Evolutionary conservation across 2,113 vertebrate genomes (phyloP), one percentile per base, ranked within the genome.

Genomic region (Sylvietta virens): DNA sequence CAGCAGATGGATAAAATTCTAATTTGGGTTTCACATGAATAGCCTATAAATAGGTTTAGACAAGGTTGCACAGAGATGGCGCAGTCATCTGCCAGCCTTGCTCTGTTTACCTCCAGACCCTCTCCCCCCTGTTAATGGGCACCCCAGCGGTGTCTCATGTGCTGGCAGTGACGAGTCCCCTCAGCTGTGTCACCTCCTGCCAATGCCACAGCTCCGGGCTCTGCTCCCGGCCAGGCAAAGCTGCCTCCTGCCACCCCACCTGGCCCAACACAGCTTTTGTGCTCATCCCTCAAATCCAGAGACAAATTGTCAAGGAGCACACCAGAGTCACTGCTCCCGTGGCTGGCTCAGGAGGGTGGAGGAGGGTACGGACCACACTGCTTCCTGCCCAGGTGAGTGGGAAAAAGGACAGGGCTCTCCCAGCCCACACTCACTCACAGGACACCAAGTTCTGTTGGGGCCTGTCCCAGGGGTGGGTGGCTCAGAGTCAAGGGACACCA

Each of bases 1-100:
- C 48, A 94, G 82, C 96, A 97, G 96, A 97, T 97, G 95, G 95
- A 47, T 93, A 47, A 84, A 90, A 81, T 95, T 95, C 94, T 95
- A 97, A 97, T 94, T 94, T 86, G 79, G 90, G 90, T 92, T 97
- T 95, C 92, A 95, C 92, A 95, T 95, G 95, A 93, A n/a, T n/a
- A n/a, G n/a, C n/a, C n/a, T n/a, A 95, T 93, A 95, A 97, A 94
- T 97, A 97, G 90, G 56, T 76, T 96, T 53, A 83, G 95, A 83
- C 14, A 12, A 97, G 74, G 72, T 35, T 96, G 94, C 2, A 3
- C 70, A 57, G 90, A 58, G 93, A 93, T 85, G 90, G 88, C 11
- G 2, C 83, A 89, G 92, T 95, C 92, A 97, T 93, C 93, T 94
- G 80, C 92, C 90, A 93, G 80, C 77, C 67, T 82, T 8, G 22